phyloP scores from a whole-genome alignment of 2,113 vertebrate genomes.

The Gobio gobio region DNA sequence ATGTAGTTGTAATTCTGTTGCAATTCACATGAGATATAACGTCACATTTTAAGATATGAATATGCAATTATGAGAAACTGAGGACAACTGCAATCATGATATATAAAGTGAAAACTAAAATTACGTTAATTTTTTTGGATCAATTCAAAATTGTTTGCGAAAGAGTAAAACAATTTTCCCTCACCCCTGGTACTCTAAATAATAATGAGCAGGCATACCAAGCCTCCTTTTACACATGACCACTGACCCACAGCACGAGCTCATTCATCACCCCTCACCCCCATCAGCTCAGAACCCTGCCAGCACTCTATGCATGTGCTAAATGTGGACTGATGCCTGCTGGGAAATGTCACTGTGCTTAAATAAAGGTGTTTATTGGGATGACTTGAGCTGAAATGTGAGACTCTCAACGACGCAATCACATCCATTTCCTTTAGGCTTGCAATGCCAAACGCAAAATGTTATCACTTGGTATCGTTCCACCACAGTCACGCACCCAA shows the following conservation, averaged over 20 bases:
- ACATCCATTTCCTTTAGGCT: not conserved
- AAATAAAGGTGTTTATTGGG: slow-evolving; percentile 24
- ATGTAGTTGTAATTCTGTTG: too few species aligned
- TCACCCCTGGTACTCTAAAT: not conserved
- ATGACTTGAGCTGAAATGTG: slow-evolving; percentile 13
- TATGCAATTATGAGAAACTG: too few species aligned
- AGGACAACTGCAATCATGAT: too few species aligned
- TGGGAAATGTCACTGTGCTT: slow-evolving; percentile 39
- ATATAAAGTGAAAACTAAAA: too few species aligned
- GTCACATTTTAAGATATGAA: too few species aligned
- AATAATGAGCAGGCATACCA: not conserved
- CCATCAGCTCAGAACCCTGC: not conserved
- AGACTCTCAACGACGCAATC: not conserved
- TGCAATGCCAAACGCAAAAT: not conserved
- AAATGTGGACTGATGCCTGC: slow-evolving; percentile 28
- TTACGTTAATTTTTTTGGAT: not conserved
- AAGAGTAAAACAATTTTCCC: not conserved
- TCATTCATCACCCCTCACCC: slow-evolving; percentile 2
- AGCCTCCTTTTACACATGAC: slow-evolving; percentile 8
- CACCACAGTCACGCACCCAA: not conserved
- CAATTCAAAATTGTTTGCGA: not conserved
- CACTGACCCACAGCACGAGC: not conserved
- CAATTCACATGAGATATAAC: too few species aligned
- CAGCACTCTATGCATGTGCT: not conserved
- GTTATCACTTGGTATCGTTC: not conserved